Conservation (phyloP, 23 tunicate species). For the Corella eumyota region DNA sequence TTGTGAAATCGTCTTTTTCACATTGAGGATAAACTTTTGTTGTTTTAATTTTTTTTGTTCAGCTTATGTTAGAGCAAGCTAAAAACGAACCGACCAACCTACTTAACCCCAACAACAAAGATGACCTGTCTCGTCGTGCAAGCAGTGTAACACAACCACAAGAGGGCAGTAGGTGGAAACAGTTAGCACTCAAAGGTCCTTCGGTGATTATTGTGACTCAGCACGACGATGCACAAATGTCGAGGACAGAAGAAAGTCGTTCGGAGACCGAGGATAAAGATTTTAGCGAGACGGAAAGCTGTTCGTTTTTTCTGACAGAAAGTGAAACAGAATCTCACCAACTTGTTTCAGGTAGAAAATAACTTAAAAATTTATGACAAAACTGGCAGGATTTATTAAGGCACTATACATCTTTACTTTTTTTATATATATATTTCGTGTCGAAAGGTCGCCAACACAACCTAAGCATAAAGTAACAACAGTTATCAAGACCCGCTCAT, state of each 20-base stretch:
- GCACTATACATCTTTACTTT: too few species aligned
- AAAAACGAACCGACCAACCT: not conserved
- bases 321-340: constrained; percentile 37
- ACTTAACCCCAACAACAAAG: not conserved
- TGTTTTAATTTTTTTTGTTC: not conserved
- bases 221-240: constrained; percentile 28
- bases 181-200: constrained; percentile 15
- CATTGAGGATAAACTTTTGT: too few species aligned
- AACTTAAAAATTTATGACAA: too few species aligned
- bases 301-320: constrained; percentile 46
- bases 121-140: constrained; percentile 1
- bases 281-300: constrained; percentile 56
- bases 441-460: too few species aligned
- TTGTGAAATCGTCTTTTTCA: too few species aligned
- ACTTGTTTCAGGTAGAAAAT: constrained; percentile 14
- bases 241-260: constrained; percentile 53
- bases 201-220: constrained; percentile 47
- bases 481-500: too few species aligned
- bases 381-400: too few species aligned
- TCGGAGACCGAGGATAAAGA: constrained; percentile 69
- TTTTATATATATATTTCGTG: too few species aligned
- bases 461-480: too few species aligned
- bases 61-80: constrained; percentile 32
- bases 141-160: constrained; percentile 12
- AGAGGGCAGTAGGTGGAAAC: constrained; percentile 2